Conservation (phyloP, 2,888 invertebrate genomes). For the Drosophila percnosoma region DNA sequence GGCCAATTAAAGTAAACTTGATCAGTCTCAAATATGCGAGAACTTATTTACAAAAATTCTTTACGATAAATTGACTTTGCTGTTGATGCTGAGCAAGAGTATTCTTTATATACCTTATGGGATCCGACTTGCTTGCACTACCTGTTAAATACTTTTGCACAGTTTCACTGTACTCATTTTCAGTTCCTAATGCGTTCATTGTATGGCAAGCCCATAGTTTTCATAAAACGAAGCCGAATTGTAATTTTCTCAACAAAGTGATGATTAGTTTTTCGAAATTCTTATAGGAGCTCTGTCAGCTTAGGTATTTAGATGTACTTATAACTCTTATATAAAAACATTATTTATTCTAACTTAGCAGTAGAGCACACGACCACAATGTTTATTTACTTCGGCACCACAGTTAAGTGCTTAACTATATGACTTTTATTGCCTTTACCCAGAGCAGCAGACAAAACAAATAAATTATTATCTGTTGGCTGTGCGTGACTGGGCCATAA, state of each 20-base stretch:
- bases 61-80: not conserved
- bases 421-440: slow-evolving; percentile 40
- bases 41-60: not conserved
- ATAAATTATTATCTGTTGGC: slow-evolving; percentile 56
- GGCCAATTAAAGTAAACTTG: not conserved
- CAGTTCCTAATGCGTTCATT: no score
- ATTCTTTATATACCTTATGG: not conserved
- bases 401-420: slow-evolving; percentile 15
- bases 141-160: not conserved
- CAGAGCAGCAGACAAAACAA: slow-evolving; percentile 60
- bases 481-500: slow-evolving; percentile 34
- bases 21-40: not conserved
- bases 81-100: not conserved
- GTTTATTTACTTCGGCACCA: not conserved
- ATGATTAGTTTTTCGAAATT: not conserved
- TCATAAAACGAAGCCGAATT: not conserved
- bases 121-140: not conserved
- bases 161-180: not conserved
- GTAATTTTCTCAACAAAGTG: not conserved
- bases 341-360: not conserved
- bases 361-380: not conserved
- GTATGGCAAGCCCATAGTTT: not conserved
- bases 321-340: not conserved
- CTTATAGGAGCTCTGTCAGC: not conserved
- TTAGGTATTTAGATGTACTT: not conserved